Percentiles rank a stretch among this genome's conserved stretches.
Evolutionary conservation across 35 echinoderm and acorn worm species (phyloP).

Genomic region (Holothuria glaberrima): DNA sequence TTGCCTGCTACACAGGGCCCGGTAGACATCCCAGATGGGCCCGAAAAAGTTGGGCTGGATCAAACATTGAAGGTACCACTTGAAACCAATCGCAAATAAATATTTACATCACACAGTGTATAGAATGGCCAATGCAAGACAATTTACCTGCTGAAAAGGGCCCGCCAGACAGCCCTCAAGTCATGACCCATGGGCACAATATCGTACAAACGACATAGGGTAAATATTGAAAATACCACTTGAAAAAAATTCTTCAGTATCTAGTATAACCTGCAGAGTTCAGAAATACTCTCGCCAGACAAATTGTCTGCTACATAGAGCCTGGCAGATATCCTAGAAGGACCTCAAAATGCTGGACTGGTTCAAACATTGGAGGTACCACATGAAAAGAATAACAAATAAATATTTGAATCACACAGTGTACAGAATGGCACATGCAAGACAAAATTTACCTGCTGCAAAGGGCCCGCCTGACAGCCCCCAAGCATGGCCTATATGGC

Average conservation of each 20-base stretch:
- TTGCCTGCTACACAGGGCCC: no score
- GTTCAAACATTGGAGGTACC: constrained; percentile 17
- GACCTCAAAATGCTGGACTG: background rate
- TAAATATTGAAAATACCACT: no score
- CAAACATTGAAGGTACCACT: background rate
- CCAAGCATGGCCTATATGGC: background rate
- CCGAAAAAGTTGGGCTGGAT: background rate
- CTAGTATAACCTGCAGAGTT: no score
- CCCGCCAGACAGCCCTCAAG: background rate
- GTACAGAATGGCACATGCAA: constrained; percentile 10
- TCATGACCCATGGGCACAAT: no score
- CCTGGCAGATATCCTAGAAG: constrained; percentile 30
- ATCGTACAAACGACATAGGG: no score
- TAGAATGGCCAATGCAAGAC: background rate
- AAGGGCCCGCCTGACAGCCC: background rate
- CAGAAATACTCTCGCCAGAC: background rate
- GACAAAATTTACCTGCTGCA: constrained; percentile 6
- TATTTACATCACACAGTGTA: constrained; percentile 7
- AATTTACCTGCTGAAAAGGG: no score
- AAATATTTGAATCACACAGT: background rate
- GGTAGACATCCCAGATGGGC: no score
- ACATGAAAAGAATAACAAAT: background rate
- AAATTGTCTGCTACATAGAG: no score
- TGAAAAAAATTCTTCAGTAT: no score
- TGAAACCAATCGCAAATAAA: background rate